A percentile compares a stretch with the other conserved stretches of the same genome.
phyloP scores from a whole-genome alignment of 2,113 vertebrate genomes.

The Festucalex cinctus region DNA sequence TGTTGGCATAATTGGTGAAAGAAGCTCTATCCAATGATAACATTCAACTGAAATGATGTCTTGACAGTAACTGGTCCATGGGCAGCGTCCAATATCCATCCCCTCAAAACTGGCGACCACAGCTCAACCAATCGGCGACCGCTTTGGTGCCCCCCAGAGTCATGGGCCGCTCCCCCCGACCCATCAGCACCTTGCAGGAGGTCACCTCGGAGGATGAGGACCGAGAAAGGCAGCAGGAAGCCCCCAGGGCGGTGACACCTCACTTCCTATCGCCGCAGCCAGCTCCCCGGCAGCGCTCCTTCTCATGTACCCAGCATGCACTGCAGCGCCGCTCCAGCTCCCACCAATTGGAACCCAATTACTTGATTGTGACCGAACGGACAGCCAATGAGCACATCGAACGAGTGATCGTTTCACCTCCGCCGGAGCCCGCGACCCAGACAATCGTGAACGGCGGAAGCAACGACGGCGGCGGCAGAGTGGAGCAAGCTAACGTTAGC shows the following conservation, averaged over 20 bases:
- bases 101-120: constrained; percentile 71
- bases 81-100: constrained; percentile 57
- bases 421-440: constrained; percentile 28
- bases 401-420: constrained; percentile 52
- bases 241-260: constrained; percentile 59
- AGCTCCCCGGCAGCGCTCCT: constrained; percentile 72
- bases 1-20: background rate
- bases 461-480: constrained; percentile 12
- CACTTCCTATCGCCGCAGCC: constrained; percentile 74
- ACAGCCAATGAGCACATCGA: constrained; percentile 57
- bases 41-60: constrained; percentile 7
- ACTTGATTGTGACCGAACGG: constrained; percentile 55
- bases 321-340: constrained; percentile 67
- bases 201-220: constrained; percentile 78
- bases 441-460: background rate
- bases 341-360: constrained; percentile 64
- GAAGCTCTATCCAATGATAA: background rate
- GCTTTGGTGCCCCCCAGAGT: constrained; percentile 74
- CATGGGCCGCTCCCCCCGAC: constrained; percentile 70
- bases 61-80: constrained; percentile 69
- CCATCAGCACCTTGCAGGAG: constrained; percentile 76
- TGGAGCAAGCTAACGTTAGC: constrained; percentile 33
- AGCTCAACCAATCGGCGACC: constrained; percentile 70
- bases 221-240: constrained; percentile 60
- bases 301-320: constrained; percentile 77